Conservation (phyloP, 2,888 invertebrate species). For the Leuctra nigra region DNA sequence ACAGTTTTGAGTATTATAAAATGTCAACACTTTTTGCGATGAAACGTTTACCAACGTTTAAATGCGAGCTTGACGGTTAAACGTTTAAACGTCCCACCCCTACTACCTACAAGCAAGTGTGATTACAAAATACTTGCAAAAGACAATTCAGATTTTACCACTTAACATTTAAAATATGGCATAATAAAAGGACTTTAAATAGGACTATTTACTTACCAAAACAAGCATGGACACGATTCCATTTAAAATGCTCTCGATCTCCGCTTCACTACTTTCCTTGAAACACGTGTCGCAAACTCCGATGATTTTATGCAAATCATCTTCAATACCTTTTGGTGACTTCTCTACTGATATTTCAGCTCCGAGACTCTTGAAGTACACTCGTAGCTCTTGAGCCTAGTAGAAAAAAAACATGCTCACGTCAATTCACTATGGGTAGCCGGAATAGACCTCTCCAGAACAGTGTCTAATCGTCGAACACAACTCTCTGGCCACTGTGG, state of each 20-base stretch:
- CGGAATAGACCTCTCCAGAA: not conserved
- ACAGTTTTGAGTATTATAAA: too few relatives aligned
- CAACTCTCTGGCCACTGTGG: too few relatives aligned
- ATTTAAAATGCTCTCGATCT: constrained; percentile 89
- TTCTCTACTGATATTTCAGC: constrained; percentile 91
- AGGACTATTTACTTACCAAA: constrained; percentile 59
- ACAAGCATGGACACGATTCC: constrained; percentile 96
- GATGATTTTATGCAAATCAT: constrained; percentile 90
- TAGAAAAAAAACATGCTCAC: constrained; percentile 30
- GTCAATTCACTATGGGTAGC: not conserved
- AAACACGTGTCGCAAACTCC: constrained; percentile 91
- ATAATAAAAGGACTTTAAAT: too few relatives aligned
- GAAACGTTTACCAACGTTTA: too few relatives aligned
- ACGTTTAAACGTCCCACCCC: too few relatives aligned
- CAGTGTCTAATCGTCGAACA: too few relatives aligned
- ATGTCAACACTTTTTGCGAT: too few relatives aligned
- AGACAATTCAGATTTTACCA: not conserved
- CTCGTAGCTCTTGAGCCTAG: constrained; percentile 79
- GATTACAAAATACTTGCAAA: too few relatives aligned
- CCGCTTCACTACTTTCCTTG: constrained; percentile 75
- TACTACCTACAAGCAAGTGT: not conserved
- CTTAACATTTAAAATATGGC: not conserved
- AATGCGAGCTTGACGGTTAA: too few relatives aligned
- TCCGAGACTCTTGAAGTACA: constrained; percentile 87
- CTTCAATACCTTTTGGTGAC: constrained; percentile 82